Conservation (phyloP, 2,888 invertebrate species). For the Taenaris catops region DNA sequence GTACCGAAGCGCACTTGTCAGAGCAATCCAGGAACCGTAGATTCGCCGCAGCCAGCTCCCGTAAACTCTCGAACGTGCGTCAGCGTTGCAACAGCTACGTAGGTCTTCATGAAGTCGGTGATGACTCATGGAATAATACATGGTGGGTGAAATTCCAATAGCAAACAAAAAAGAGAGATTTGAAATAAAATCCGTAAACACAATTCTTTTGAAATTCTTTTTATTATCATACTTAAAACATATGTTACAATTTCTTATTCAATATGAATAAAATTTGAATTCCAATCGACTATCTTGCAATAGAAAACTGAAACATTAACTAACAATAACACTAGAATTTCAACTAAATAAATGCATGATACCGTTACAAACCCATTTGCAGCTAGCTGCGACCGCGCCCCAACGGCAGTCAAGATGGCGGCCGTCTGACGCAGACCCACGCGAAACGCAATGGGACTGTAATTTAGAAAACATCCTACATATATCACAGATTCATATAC, state of each 20-base stretch:
- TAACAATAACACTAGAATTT: slow-evolving; percentile 27
- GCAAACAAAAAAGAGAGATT: slow-evolving; percentile 34
- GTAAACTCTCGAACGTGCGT: slow-evolving; percentile 43
- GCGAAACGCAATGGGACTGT: slow-evolving; percentile 79
- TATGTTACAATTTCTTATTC: slow-evolving; percentile 75
- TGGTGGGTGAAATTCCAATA: slow-evolving; percentile 65
- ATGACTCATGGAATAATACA: slow-evolving; percentile 78
- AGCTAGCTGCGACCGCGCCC: slow-evolving; percentile 80
- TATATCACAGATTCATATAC: slow-evolving; percentile 72
- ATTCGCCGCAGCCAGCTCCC: slow-evolving; percentile 30
- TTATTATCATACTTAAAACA: slow-evolving; percentile 74
- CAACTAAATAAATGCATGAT: slow-evolving; percentile 72
- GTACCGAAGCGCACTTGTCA: slow-evolving; percentile 32
- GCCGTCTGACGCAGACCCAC: slow-evolving; percentile 77
- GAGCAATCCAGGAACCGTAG: slow-evolving; percentile 30
- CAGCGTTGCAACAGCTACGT: slow-evolving; percentile 44
- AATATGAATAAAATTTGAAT: slow-evolving; percentile 73
- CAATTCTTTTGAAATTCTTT: slow-evolving; percentile 47
- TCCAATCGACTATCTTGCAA: slow-evolving; percentile 62
- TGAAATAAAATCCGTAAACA: slow-evolving; percentile 47
- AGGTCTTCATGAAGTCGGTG: slow-evolving; percentile 55
- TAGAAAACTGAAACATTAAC: slow-evolving; percentile 60
- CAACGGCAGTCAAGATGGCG: slow-evolving; percentile 80
- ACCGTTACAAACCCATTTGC: slow-evolving; percentile 80
- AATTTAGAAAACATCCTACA: slow-evolving; percentile 79